Base-by-base conservation (phyloP, 1,140 invertebrate species). In the Bradysia coprophila region DNA sequence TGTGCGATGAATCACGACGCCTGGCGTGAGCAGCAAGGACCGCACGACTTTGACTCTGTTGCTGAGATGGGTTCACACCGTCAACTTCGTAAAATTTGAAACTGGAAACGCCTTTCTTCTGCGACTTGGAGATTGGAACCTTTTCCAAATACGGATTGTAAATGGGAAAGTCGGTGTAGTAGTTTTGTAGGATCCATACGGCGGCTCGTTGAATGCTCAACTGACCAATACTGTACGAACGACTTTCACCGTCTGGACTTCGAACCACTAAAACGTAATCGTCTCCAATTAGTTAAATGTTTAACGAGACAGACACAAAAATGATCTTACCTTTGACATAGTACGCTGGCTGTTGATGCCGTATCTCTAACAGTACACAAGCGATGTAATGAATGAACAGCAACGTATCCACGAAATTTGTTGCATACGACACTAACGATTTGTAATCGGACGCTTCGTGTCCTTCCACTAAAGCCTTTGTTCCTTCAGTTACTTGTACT, bases 31-130 rank as follows among this genome's bases (percentile, higher is more conserved):
- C 73, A 5, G 76, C 74, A 43, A 84, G 61, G 45, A 81, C 73
- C 10, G 78, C 73, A 54, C 70, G 66, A 49, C 68, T 67, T 47
- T 76, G 72, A 16, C 73, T 71, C 34, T 76, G 68, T 42, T 79
- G 75, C 46, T 76, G 67, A 38, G 74, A 72, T n/a, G 75, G 66
- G 48, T 72, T 80, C 31, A 79, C 76, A 15, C 79, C 86, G 55
- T 97, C 93, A 1, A 98, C 87, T 59, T 97, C 89, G 62, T 98
- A 98, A 60, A 95, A 92, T 56, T 97, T 96, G 51, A 95, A 92
- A 56, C 84, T 88, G 10, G 76, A 76, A 1, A 71, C 70, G 22
- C 74, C 75, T 59, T 83, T 83, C 44, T 80, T 71, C 48, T 76
- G 71, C 1, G 81, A 81, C 59, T 87, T 87, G 20, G 83, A 81